These are phyloP conservation scores for Eupithecia abbreviata DNA, from an alignment of 2,888 invertebrate genomes.

Conservation along the genomic window DNA sequence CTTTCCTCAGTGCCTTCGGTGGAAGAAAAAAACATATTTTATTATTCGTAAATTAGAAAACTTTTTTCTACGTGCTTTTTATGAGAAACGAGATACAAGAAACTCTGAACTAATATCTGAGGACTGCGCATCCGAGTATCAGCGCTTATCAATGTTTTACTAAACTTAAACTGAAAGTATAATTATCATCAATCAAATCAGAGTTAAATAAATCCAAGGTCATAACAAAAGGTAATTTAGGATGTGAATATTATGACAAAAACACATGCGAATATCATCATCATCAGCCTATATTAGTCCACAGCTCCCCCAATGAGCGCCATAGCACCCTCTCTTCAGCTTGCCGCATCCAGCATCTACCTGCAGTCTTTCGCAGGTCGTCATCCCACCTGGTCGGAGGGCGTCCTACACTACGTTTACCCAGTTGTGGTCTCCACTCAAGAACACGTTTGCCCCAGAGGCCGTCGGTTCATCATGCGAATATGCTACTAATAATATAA, in stretches of 20 bases:
- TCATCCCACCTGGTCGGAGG: too few species aligned
- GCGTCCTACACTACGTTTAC: too few species aligned
- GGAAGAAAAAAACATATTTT: conserved; percentile 70
- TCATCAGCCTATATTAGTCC: too few species aligned
- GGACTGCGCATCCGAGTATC: conserved; percentile 25
- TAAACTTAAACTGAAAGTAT: not conserved
- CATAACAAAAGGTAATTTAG: not conserved
- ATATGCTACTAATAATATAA: too few species aligned
- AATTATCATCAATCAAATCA: not conserved
- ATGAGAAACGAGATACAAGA: conserved; percentile 52
- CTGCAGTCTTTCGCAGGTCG: too few species aligned
- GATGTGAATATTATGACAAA: not conserved
- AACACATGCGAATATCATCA: not conserved
- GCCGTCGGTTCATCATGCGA: too few species aligned
- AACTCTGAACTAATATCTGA: conserved; percentile 31
- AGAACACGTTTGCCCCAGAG: too few species aligned
- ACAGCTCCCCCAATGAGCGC: too few species aligned
- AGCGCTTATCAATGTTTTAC: conserved; percentile 17
- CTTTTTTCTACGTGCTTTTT: conserved; percentile 68
- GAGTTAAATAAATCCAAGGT: not conserved
- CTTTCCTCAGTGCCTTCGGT: conserved; percentile 67
- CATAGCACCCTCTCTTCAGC: too few species aligned
- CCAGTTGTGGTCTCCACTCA: too few species aligned
- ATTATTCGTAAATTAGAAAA: conserved; percentile 79
- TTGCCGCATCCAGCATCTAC: too few species aligned